Base-by-base conservation (phyloP, 2,113 vertebrate species). In the Saccopteryx bilineata region DNA sequence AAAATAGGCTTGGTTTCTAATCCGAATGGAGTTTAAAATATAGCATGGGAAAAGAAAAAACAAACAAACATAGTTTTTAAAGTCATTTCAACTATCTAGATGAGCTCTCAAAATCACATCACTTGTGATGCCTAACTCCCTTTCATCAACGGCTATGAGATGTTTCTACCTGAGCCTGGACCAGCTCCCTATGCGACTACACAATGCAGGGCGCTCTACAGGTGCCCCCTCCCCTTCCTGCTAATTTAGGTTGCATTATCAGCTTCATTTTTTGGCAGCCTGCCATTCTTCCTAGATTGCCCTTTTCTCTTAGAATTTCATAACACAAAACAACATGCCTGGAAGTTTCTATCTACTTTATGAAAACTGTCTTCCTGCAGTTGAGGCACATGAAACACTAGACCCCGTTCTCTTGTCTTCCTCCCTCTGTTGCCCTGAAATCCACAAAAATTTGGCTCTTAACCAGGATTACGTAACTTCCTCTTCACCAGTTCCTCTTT, bases 401-500 rank as follows among this genome's bases (percentile, higher is more conserved):
- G 68, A 68, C 79, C 60, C 81, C 7, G 69, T 56, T n/a, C 31
- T 48, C 61, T 52, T 60, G 21, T n/a, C 76, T 94, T n/a, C 65
- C 63, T 91, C 60, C 39, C 54, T 56, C 56, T 33, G 65, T 13
- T 65, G 65, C 63, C 69, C 68, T 81, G 83, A 87, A 81, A 76
- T 94, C 46, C 52, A 63, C 39, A 84, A 28, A 85, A 24, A 89
- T 39, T 39, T 39, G 63, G 65, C 69, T 92, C 54, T 91, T 52
- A 88, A 94, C 24, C 28, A 91, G 63, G 63, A 56, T 93, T 80
- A 78, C 26, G 79, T 75, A 94, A 94, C 94, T 97, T 97, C 96
- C 94, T 96, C 84, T 94, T 96, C 18, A 93, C 31, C 23, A 94
- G 83, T 95, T 97, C 94, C 84, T 91, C 65, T 96, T 93, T 90